Percentiles rank a stretch among this genome's conserved stretches.
These are phyloP conservation scores for Liodrosophila aerea DNA, from an alignment of 2,888 invertebrate species.

Conservation along the genomic window DNA sequence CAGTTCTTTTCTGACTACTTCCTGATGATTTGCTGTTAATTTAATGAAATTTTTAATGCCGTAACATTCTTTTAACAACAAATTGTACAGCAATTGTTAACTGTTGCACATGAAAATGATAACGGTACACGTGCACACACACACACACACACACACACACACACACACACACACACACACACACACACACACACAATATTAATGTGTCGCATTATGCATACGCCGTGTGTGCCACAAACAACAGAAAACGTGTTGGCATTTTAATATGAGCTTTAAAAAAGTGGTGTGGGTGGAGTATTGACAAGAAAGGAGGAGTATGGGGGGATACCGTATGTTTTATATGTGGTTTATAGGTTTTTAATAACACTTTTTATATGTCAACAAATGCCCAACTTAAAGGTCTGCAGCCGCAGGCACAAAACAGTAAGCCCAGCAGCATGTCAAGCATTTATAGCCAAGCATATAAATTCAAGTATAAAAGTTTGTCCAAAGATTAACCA, in stretches of 20 bases:
- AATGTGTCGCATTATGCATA: conserved; percentile 55
- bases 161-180: conserved; percentile 5
- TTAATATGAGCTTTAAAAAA: conserved; percentile 58
- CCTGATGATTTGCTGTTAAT: conserved; percentile 25
- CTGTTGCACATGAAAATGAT: conserved; percentile 71
- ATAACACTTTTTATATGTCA: conserved; percentile 62
- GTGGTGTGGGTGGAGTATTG: conserved; percentile 12
- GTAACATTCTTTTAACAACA: conserved; percentile 30
- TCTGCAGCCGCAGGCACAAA: conserved; percentile 12
- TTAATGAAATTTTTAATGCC: conserved; percentile 59
- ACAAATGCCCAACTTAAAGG: conserved; percentile 33
- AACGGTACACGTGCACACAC: conserved; percentile 32
- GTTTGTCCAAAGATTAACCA: conserved; percentile 43
- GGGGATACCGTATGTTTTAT: conserved; percentile 7
- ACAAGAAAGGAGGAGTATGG: neutral
- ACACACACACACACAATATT: conserved; percentile 22
- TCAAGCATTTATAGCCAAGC: conserved; percentile 56
- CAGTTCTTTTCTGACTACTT: neutral
- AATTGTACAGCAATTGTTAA: conserved; percentile 55
- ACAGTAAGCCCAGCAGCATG: conserved; percentile 41
- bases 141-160: conserved; percentile 20
- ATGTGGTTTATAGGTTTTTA: conserved; percentile 64
- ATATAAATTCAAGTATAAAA: conserved; percentile 33
- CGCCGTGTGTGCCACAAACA: conserved; percentile 27
- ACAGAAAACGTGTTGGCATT: conserved; percentile 56